A percentile compares a stretch with the other conserved stretches of the same genome.
phyloP scores from a whole-genome alignment of 2,888 invertebrate species.

The Chrysotoxum bicinctum region DNA sequence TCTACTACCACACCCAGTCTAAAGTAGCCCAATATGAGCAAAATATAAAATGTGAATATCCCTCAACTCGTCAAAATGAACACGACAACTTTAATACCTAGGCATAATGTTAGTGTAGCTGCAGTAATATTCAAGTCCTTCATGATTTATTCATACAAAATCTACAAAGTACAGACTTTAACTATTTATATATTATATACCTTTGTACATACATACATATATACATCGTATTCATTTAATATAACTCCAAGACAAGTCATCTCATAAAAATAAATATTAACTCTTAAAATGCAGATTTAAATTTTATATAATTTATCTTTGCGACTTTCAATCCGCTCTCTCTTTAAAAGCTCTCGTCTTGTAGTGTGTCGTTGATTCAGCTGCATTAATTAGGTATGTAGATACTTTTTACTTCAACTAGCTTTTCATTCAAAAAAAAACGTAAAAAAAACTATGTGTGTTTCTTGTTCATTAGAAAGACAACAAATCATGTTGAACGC shows the following conservation, averaged over 20 bases:
- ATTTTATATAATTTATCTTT: not conserved
- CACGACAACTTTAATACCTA: not conserved
- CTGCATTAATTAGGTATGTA: not conserved
- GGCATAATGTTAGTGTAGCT: not conserved
- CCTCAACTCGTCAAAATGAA: not conserved
- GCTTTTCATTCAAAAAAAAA: not conserved
- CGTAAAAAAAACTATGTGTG: too few species aligned
- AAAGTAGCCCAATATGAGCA: not conserved
- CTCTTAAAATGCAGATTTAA: not conserved
- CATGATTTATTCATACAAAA: not conserved
- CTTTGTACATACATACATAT: too few species aligned
- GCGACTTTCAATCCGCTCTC: not conserved
- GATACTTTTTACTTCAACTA: not conserved
- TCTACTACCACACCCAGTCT: not conserved
- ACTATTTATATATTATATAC: too few species aligned
- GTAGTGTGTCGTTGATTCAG: not conserved
- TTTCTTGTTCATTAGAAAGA: not conserved
- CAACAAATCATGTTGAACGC: not conserved
- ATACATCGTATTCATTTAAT: not conserved
- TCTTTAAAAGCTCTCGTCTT: too few species aligned
- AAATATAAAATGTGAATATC: not conserved
- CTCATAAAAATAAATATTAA: not conserved
- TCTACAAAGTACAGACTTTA: not conserved
- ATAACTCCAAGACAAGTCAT: not conserved
- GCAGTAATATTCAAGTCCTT: not conserved